Evolutionary conservation across 1,140 invertebrate genomes (phyloP).

Genomic region (Lepidurus packardi): DNA sequence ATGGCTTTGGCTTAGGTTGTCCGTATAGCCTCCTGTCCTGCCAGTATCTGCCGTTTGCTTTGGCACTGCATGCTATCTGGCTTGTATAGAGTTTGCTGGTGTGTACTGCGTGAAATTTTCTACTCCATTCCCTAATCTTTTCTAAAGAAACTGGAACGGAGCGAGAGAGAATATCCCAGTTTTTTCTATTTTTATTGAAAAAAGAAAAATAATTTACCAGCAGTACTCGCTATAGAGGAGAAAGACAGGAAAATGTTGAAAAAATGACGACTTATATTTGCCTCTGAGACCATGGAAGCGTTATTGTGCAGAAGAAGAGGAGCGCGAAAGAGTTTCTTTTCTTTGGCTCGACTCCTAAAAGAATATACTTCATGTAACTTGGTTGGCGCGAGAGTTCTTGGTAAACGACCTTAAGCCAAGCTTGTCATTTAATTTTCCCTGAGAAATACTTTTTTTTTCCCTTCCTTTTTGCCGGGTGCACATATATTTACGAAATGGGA

Average conservation of each 20-base stretch:
- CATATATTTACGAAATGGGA: no score
- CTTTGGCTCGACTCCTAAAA: neutral
- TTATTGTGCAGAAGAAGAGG: neutral
- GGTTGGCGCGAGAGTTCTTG: neutral
- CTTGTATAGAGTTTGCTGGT: neutral
- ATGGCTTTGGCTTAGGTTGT: neutral
- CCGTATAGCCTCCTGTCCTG: neutral
- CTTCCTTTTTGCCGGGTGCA: neutral
- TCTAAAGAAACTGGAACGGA: no score
- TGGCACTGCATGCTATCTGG: neutral
- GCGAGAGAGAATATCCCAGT: no score
- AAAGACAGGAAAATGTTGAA: neutral
- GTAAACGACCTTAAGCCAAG: slow-evolving; percentile 4
- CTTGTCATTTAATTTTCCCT: slow-evolving; percentile 4
- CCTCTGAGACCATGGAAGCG: neutral
- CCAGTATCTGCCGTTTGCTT: neutral
- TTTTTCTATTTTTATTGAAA: neutral
- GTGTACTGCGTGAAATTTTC: no score
- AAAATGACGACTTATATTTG: neutral
- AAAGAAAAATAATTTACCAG: neutral
- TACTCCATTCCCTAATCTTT: no score
- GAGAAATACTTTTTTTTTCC: neutral
- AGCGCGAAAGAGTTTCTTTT: neutral
- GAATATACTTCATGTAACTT: neutral
- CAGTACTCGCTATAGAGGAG: neutral